phyloP scores from a whole-genome alignment of 2,113 vertebrate genomes.

The Amblyornis subalaris region DNA sequence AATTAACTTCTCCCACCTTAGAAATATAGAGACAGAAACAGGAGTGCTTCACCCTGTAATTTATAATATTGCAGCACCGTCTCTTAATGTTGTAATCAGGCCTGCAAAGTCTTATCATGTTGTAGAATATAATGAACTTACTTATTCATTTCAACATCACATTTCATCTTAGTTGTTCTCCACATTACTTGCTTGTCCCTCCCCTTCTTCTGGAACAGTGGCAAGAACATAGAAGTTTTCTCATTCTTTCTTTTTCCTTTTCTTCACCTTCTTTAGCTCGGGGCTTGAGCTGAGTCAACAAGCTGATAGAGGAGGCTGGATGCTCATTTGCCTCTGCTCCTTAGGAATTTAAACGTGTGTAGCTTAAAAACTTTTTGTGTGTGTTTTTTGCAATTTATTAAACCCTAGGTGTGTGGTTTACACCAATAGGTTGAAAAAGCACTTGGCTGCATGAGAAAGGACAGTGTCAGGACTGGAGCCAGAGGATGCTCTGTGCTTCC shows the following conservation, averaged over 20 bases:
- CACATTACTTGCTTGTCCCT: not conserved
- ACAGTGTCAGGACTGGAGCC: rapidly evolving
- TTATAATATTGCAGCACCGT: constrained; percentile 59
- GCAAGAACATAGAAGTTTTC: not conserved
- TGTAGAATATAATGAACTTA: constrained; percentile 71
- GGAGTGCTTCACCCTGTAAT: constrained; percentile 68
- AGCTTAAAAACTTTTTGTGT: not conserved
- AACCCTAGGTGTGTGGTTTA: not conserved
- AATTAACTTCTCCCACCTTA: constrained; percentile 74
- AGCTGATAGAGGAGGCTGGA: not conserved
- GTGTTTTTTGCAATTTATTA: not conserved
- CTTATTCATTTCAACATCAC: constrained; percentile 57
- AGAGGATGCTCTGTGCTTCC: not conserved
- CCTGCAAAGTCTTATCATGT: constrained; percentile 61
- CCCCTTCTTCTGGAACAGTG: constrained; percentile 8
- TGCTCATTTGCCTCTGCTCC: not conserved
- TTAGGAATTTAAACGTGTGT: not conserved
- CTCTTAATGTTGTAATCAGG: constrained; percentile 69
- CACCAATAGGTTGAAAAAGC: not conserved
- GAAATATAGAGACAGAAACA: constrained; percentile 64
- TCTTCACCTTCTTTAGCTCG: not conserved
- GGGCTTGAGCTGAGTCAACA: not conserved
- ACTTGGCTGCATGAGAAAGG: not conserved
- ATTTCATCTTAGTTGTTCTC: constrained; percentile 64
- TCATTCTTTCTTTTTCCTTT: not conserved